phyloP scores from a whole-genome alignment of 1,140 invertebrate genomes.

The Contarinia nasturtii region DNA sequence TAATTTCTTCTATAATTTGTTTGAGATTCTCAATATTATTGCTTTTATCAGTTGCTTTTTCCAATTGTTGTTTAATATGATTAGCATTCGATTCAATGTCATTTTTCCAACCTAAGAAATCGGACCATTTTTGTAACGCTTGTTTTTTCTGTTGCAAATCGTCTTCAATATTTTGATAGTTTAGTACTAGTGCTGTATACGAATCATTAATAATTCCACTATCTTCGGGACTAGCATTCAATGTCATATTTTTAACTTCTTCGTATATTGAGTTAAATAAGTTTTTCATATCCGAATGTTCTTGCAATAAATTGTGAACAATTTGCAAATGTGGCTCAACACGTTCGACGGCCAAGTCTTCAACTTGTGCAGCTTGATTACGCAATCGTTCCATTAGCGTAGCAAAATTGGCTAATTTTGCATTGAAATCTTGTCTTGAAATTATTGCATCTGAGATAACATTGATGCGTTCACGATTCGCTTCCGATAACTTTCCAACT shows the following conservation, averaged over 20 bases:
- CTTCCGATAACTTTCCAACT: slow-evolving; percentile 48
- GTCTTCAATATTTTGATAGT: slow-evolving; percentile 57
- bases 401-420: slow-evolving; percentile 59
- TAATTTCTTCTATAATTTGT: slow-evolving; percentile 43
- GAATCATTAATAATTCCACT: slow-evolving; percentile 47
- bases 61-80: slow-evolving; percentile 60
- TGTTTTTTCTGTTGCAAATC: slow-evolving; percentile 54
- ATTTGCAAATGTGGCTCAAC: slow-evolving; percentile 59
- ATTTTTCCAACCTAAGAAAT: slow-evolving; percentile 60
- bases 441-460: slow-evolving; percentile 60
- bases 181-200: slow-evolving; percentile 49
- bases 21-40: slow-evolving; percentile 37
- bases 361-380: slow-evolving; percentile 51
- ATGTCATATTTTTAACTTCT: slow-evolving; percentile 58
- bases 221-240: slow-evolving; percentile 48
- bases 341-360: slow-evolving; percentile 60
- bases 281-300: slow-evolving; percentile 59
- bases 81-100: slow-evolving; percentile 62
- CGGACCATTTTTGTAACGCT: slow-evolving; percentile 62
- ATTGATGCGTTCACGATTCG: slow-evolving; percentile 51
- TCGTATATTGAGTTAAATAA: slow-evolving; percentile 54
- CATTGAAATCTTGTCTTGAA: slow-evolving; percentile 64
- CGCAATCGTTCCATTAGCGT: slow-evolving; percentile 67
- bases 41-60: slow-evolving; percentile 41
- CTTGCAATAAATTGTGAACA: slow-evolving; percentile 57